Evolutionary conservation across 1,140 invertebrate genomes (phyloP), one percentile per base, ranked within the genome.

Genomic region (Zaprionus ornatus): DNA sequence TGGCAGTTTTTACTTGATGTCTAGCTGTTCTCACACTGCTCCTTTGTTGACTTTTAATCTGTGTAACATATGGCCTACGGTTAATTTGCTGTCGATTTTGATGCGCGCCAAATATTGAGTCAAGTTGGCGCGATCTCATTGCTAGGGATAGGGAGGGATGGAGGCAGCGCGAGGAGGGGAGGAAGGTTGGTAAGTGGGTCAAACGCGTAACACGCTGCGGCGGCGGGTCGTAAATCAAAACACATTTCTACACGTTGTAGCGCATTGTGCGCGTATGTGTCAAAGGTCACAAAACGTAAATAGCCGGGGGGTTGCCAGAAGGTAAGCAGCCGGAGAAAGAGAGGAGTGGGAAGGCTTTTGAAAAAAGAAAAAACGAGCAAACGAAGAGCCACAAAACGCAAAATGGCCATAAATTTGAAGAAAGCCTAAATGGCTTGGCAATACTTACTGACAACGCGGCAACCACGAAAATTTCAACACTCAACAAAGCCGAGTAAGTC

Each of bases 331-430:
- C 21, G 1, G 19, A 65, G 21, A n/a, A 12, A 19, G 50, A 23
- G 1, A 15, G 72, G 23, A 29, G 12, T 23, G 37, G 5, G 15
- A n/a, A 9, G 32, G 45, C 62, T 69, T 81, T 81, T 67, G 27
- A 67, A 52, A 77, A 80, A 29, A 55, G 0, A 45, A 10, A 66
- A 4, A 48, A 57, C 23, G 55, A 32, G 23, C 40, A 42, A 42
- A 66, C 25, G 27, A 68, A 50, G 25, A 77, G 73, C 71, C 84
- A 56, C 84, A 84, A 88, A 87, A 87, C 84, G 74, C 77, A 76
- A 87, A 87, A 87, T 84, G 84, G 80, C 65, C 77, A 87, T 87
- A 87, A 88, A 87, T 90, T 87, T 78, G 74, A 78, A 76, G 84
- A 76, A 84, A 88, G 72, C 77, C 74, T 80, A 84, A 80, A 84